Conservation (phyloP, 2,888 invertebrate species). For the Drosophila suboccidentalis region DNA sequence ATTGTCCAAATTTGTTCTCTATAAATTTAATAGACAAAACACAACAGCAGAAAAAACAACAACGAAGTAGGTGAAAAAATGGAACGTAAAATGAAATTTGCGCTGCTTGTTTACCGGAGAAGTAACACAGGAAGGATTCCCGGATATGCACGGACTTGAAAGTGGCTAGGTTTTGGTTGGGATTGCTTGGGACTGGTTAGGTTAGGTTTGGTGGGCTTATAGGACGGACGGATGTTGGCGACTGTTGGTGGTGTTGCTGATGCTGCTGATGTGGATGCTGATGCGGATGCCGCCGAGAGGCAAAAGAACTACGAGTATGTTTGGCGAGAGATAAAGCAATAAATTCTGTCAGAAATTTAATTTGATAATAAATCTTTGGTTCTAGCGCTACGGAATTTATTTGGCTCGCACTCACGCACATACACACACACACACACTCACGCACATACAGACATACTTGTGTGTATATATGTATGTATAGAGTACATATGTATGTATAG, state of each 20-base stretch:
- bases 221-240: constrained; percentile 51
- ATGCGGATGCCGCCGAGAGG: constrained; percentile 77
- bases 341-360: constrained; percentile 87
- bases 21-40: constrained; percentile 81
- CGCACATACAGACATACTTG: constrained; percentile 17
- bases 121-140: constrained; percentile 37
- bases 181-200: constrained; percentile 35
- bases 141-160: constrained; percentile 60
- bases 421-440: constrained; percentile 40
- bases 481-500: constrained; percentile 44
- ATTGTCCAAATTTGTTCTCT: constrained; percentile 83
- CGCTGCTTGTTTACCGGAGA: constrained; percentile 59
- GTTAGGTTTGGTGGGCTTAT: constrained; percentile 37
- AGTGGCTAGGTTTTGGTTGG: constrained; percentile 49
- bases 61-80: constrained; percentile 26
- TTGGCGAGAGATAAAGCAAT: constrained; percentile 86
- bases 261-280: constrained; percentile 53
- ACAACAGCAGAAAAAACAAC: constrained; percentile 31
- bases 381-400: constrained; percentile 86
- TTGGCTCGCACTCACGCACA: constrained; percentile 80
- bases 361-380: constrained; percentile 86
- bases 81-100: constrained; percentile 60
- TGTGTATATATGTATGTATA: constrained; percentile 41
- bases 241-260: constrained; percentile 38
- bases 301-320: constrained; percentile 82